Evolutionary conservation across 2,113 vertebrate genomes (phyloP).

Genomic region (Crotalus tigris): DNA sequence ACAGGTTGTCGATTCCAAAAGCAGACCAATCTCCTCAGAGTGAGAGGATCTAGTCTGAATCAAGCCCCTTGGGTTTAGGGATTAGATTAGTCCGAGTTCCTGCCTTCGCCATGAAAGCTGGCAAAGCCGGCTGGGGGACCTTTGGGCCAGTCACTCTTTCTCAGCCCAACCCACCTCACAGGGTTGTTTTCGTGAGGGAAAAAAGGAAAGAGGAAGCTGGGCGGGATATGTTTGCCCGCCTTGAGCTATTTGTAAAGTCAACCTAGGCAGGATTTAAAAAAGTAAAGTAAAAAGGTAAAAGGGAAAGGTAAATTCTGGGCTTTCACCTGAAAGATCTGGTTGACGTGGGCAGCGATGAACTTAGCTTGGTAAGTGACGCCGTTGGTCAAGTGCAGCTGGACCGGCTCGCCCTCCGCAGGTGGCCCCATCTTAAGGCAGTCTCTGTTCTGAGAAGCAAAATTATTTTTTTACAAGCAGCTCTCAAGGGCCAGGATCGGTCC

Average conservation of each 20-base stretch:
- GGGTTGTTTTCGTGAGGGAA: not conserved
- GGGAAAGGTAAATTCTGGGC: not conserved
- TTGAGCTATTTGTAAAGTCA: not conserved
- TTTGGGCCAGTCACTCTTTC: not conserved
- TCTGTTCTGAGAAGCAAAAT: slow-evolving; percentile 76
- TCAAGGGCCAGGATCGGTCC: not conserved
- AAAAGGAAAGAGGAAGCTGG: not conserved
- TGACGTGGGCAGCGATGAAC: slow-evolving; percentile 80
- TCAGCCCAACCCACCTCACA: not conserved
- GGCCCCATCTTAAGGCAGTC: slow-evolving; percentile 84
- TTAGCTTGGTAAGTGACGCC: slow-evolving; percentile 82
- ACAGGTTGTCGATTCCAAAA: not conserved
- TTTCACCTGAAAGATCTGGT: slow-evolving; percentile 86
- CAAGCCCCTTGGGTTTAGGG: too few species aligned
- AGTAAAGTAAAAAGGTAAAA: not conserved
- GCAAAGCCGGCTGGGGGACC: not conserved
- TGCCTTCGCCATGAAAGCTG: too few species aligned
- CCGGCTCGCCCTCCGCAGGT: slow-evolving; percentile 79
- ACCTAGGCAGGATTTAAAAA: not conserved
- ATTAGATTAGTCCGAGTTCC: not conserved
- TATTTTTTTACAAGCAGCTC: not conserved
- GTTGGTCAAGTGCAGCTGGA: slow-evolving; percentile 79
- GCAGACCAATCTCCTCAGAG: too few species aligned
- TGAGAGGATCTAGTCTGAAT: too few species aligned
- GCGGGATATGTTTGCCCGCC: too few species aligned